Evolutionary conservation across 2,797 vertebrate genomes (phyloP), one percentile per base, ranked within the genome.

Genomic region (Ctenosaura bakeri): DNA sequence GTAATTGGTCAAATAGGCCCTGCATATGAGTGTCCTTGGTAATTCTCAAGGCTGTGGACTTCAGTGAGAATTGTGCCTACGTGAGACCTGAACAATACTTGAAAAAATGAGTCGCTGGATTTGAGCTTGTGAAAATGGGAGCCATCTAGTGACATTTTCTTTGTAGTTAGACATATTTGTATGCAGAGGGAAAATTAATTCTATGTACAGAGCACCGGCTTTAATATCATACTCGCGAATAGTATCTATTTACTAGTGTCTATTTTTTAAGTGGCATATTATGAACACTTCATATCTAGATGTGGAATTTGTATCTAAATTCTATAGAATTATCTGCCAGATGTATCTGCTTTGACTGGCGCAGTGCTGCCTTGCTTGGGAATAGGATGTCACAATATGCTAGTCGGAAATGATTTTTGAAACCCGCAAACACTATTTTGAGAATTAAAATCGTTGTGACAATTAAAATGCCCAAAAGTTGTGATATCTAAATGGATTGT

Each of bases 111-210:
- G 46, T 35, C 22, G 24, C 56, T 83, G 59, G 62, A 86, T 90
- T 14, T 83, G 7, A 22, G n/a, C 54, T 89, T 88, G 83, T 8
- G 87, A 64, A 94, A 93, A 35, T 32, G 83, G 71, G 78, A 78
- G 76, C 82, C 88, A 89, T 80, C 85, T 66, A 86, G 85, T 91
- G 90, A 88, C 76, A 91, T 89, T 79, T 78, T 54, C 76, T 85
- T 79, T 85, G 83, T 79, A 85, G 50, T 35, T 71, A 78, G 64
- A 50, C 52, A 46, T 85, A 46, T 59, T 54, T 69, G 80, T 79
- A 46, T 79, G 76, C 22, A 79, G 50, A 38, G 10, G 10, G 29
- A 42, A 83, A 78, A 79, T 74, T 88, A 88, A 88, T 88, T 83
- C 18, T 38, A 7, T n/a, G 35, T 46, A 38, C 16, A 59, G 79